Conservation (phyloP, 2,113 vertebrate genomes). For the Nycticorax nycticorax region DNA sequence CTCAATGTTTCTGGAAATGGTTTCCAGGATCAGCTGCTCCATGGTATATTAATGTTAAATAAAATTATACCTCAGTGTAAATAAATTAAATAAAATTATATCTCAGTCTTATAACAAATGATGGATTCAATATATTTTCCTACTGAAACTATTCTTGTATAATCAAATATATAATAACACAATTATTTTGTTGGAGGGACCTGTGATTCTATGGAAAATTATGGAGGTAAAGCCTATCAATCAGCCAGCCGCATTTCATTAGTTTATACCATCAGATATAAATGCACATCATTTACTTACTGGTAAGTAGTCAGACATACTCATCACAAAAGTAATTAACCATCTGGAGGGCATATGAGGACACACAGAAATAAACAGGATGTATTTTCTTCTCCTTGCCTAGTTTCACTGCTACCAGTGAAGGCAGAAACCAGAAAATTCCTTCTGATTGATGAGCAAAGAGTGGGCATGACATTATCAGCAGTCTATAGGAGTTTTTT, state of each 20-base stretch:
- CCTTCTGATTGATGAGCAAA: neutral
- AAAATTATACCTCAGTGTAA: neutral
- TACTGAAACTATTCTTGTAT: neutral
- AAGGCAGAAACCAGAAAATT: neutral
- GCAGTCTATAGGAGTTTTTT: neutral
- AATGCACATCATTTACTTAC: neutral
- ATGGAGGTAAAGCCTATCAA: neutral
- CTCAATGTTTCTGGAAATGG: neutral
- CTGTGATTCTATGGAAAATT: neutral
- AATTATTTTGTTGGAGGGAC: neutral
- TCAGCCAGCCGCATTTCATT: neutral
- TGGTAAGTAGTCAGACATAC: neutral
- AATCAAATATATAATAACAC: neutral
- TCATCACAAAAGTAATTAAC: neutral
- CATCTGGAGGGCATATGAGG: neutral
- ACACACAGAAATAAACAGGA: neutral
- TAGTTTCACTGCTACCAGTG: neutral
- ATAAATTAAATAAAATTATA: neutral
- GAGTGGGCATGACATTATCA: neutral
- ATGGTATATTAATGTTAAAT: neutral
- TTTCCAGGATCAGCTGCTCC: neutral
- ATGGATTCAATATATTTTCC: neutral
- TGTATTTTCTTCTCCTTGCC: neutral
- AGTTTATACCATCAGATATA: neutral
- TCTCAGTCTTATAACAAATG: neutral